phyloP scores from a whole-genome alignment of 2,797 vertebrate genomes.

The Falco rusticolus region DNA sequence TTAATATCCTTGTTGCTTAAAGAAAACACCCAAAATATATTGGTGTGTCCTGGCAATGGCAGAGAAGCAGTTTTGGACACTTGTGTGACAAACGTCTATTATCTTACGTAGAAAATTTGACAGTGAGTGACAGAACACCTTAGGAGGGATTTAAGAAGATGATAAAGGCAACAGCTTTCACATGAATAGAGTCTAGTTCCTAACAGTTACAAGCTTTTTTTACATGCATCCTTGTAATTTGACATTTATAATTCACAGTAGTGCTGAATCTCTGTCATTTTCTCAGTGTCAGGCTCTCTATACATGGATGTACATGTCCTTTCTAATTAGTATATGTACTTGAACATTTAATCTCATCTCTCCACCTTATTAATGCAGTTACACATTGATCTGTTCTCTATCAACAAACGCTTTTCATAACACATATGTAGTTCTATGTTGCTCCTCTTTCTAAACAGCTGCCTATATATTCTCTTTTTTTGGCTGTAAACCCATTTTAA shows the following conservation, averaged over 20 bases:
- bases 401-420: conserved; percentile 31
- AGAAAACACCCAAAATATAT: conserved; percentile 1
- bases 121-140: conserved; percentile 81
- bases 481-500: not conserved
- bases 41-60: conserved; percentile 63
- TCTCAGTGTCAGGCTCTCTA: conserved; percentile 67
- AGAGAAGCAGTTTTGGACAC: conserved; percentile 71
- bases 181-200: conserved; percentile 62
- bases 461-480: not conserved
- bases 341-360: conserved; percentile 71
- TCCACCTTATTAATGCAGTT: conserved; percentile 50
- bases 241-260: conserved; percentile 80
- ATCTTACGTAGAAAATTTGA: conserved; percentile 73
- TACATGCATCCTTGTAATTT: conserved; percentile 76
- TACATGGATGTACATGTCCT: conserved; percentile 70
- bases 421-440: not conserved
- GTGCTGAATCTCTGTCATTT: conserved; percentile 76
- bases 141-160: conserved; percentile 72
- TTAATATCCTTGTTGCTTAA: conserved; percentile 58
- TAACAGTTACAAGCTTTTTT: conserved; percentile 77
- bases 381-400: conserved; percentile 23
- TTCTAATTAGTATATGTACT: conserved; percentile 78
- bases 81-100: conserved; percentile 74
- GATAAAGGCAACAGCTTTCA: conserved; percentile 71
- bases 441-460: not conserved